Conservation (phyloP, 1,140 invertebrate species). For the Lepidostoma basale region DNA sequence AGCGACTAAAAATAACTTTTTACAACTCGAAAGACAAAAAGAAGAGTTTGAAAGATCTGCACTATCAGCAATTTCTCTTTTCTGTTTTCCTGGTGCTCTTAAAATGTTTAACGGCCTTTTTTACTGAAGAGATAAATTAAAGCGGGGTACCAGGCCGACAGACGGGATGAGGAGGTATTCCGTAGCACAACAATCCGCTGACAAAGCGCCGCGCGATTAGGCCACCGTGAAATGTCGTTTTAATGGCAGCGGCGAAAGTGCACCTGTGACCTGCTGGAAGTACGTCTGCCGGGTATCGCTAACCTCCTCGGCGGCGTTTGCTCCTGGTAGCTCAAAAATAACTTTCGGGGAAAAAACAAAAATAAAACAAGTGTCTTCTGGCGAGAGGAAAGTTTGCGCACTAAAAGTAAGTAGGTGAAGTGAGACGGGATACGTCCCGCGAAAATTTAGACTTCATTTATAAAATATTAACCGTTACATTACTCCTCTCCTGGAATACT, state of each 20-base stretch:
- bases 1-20: no score
- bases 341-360: constrained; percentile 6
- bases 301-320: neutral
- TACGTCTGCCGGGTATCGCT: neutral
- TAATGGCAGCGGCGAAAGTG: constrained; percentile 40
- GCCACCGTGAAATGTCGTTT: constrained; percentile 40
- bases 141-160: constrained; percentile 9
- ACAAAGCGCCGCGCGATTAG: constrained; percentile 18
- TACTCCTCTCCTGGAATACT: no score
- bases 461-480: no score
- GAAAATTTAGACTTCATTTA: no score
- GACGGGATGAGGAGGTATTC: constrained; percentile 17
- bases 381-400: neutral
- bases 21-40: no score
- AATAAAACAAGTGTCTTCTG: constrained; percentile 18
- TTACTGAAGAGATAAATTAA: constrained; percentile 2
- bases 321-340: constrained; percentile 17
- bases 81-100: no score
- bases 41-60: no score
- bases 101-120: neutral
- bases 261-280: constrained; percentile 30
- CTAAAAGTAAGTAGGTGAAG: constrained; percentile 4
- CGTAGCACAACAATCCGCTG: constrained; percentile 24
- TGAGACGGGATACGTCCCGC: no score
- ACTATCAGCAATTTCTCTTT: no score